These are phyloP conservation scores for Phenganax subtilis DNA, from an alignment of 92 coral and sea anemone species.

Conservation along the genomic window DNA sequence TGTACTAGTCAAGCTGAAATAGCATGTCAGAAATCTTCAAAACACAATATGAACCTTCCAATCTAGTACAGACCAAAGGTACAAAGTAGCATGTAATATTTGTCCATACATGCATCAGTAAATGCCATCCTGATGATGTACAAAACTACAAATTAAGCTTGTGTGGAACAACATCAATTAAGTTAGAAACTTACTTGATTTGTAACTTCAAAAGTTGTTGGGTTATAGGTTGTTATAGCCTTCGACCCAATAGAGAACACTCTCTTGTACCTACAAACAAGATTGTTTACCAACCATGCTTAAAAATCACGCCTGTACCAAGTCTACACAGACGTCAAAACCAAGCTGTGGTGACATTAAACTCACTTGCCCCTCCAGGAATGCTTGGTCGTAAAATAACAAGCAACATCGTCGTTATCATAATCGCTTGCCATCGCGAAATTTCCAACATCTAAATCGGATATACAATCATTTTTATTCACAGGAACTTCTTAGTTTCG, in stretches of 20 bases:
- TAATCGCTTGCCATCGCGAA: constrained; percentile 79
- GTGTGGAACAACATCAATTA: neutral
- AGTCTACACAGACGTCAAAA: neutral
- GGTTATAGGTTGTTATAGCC: constrained; percentile 94
- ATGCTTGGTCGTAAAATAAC: constrained; percentile 95
- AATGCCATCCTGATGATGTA: neutral
- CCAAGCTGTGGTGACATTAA: neutral
- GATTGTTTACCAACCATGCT: neutral
- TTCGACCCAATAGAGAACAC: constrained; percentile 94
- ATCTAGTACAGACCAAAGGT: too few relatives aligned
- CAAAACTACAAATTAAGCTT: neutral
- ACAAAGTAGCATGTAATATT: too few relatives aligned
- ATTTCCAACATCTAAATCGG: neutral
- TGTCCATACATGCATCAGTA: too few relatives aligned
- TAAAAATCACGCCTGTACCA: neutral
- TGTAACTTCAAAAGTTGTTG: constrained; percentile 79
- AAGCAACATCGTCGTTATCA: constrained; percentile 95
- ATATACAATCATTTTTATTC: constrained; percentile 9
- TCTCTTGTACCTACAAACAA: constrained; percentile 79
- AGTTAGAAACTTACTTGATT: constrained; percentile 65
- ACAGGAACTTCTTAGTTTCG: neutral
- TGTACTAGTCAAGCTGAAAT: too few relatives aligned
- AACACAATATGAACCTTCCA: too few relatives aligned
- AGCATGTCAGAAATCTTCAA: too few relatives aligned
- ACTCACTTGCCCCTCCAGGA: constrained; percentile 99